phyloP scores from a whole-genome alignment of 1,140 invertebrate species.

The Drosophila littoralis region DNA sequence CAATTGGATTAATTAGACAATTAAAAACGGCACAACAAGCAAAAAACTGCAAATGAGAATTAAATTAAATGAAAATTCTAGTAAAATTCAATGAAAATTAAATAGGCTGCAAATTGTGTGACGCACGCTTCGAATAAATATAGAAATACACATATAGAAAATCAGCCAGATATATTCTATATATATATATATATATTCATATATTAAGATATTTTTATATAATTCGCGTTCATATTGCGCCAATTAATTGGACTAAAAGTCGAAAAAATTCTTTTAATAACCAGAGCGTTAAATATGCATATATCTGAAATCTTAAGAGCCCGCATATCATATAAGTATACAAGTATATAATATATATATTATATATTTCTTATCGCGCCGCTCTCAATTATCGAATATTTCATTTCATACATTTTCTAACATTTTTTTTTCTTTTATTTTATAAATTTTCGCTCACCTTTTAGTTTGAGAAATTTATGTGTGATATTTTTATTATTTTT shows the following conservation, averaged over 20 bases:
- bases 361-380: neutral
- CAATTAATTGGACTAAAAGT: conserved; percentile 57
- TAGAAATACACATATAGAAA: conserved; percentile 43
- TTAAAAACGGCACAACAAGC: conserved; percentile 52
- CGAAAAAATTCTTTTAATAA: conserved; percentile 37
- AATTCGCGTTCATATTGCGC: conserved; percentile 33
- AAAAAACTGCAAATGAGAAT: conserved; percentile 32
- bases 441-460: neutral
- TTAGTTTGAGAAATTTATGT: conserved; percentile 2
- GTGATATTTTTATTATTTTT: conserved; percentile 19
- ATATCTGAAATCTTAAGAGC: conserved; percentile 2
- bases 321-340: conserved; percentile 9
- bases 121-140: conserved; percentile 56
- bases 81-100: conserved; percentile 25
- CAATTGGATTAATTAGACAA: conserved; percentile 82
- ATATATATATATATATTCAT: conserved; percentile 46
- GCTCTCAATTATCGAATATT: neutral
- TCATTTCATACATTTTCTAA: neutral
- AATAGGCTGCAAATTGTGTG: conserved; percentile 46
- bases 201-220: conserved; percentile 65
- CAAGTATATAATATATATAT: neutral
- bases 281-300: neutral
- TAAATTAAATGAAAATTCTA: conserved; percentile 9
- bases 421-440: neutral
- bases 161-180: conserved; percentile 38